A percentile compares a stretch with the other conserved stretches of the same genome.
Evolutionary conservation across 2,888 invertebrate genomes (phyloP).

Genomic region (Patella caerulea): DNA sequence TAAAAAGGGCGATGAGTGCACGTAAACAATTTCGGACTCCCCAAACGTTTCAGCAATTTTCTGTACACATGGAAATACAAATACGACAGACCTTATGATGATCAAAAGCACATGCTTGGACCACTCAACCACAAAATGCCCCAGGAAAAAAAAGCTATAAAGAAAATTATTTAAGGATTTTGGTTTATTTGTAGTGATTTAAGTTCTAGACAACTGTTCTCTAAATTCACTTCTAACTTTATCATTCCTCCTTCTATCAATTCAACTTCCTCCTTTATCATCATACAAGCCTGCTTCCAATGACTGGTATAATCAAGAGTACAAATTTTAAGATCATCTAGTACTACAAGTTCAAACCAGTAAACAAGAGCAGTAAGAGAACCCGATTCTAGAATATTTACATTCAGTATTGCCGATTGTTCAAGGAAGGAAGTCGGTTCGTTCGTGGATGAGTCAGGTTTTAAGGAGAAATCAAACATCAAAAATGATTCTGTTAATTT

Average conservation of each 20-base stretch:
- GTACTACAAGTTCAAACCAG: conserved; percentile 61
- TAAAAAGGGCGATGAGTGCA: too few relatives aligned
- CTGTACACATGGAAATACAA: too few relatives aligned
- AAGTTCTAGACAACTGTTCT: conserved; percentile 60
- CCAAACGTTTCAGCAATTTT: too few relatives aligned
- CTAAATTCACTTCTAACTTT: conserved; percentile 44
- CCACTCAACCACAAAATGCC: too few relatives aligned
- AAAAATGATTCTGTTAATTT: conserved; percentile 58
- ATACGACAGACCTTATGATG: too few relatives aligned
- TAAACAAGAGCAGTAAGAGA: conserved; percentile 57
- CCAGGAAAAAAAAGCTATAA: too few relatives aligned
- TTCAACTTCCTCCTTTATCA: conserved; percentile 44
- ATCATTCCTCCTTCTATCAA: conserved; percentile 47
- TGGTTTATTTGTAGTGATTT: conserved; percentile 5
- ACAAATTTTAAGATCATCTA: conserved; percentile 42
- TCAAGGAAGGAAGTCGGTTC: conserved; percentile 42
- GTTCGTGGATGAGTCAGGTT: conserved; percentile 32
- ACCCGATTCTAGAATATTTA: conserved; percentile 50
- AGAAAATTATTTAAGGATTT: too few relatives aligned
- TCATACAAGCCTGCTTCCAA: conserved; percentile 62
- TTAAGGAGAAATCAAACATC: conserved; percentile 55
- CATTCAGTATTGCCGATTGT: conserved; percentile 38
- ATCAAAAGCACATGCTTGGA: too few relatives aligned
- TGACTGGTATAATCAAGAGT: conserved; percentile 53
- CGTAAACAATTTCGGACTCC: too few relatives aligned